Conservation (phyloP, 2,888 invertebrate genomes). For the Sinohyriopsis cumingii region DNA sequence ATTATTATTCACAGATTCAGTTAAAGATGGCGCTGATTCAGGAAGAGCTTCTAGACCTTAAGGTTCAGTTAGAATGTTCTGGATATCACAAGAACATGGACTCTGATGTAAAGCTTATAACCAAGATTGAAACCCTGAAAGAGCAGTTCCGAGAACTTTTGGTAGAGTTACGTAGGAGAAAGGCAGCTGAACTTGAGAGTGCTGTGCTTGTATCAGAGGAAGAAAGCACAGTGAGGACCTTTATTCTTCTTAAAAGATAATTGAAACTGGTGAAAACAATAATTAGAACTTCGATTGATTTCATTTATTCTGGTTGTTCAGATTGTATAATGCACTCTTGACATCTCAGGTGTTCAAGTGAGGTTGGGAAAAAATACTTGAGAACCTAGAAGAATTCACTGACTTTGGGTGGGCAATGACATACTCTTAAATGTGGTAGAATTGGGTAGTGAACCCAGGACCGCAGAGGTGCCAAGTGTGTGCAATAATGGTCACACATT, state of each 20-base stretch:
- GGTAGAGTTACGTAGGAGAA: conserved; percentile 60
- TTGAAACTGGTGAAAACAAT: background rate
- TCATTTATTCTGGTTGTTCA: too few relatives aligned
- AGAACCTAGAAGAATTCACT: too few relatives aligned
- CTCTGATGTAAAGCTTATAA: conserved; percentile 58
- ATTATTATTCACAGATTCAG: conserved; percentile 51
- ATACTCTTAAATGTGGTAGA: too few relatives aligned
- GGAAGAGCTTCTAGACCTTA: conserved; percentile 66
- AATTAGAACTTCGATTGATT: background rate
- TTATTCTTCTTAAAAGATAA: background rate
- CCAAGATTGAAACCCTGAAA: conserved; percentile 63
- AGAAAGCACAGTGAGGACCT: conserved; percentile 30
- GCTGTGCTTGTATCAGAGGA: conserved; percentile 64
- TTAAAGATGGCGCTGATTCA: conserved; percentile 65
- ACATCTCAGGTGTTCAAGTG: too few relatives aligned
- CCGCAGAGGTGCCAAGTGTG: too few relatives aligned
- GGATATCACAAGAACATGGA: conserved; percentile 46
- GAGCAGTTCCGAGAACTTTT: conserved; percentile 66
- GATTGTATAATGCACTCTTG: background rate
- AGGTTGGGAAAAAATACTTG: too few relatives aligned
- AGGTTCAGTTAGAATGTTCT: conserved; percentile 58
- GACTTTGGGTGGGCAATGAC: too few relatives aligned
- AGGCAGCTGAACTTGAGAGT: conserved; percentile 56
- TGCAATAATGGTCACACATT: too few relatives aligned
- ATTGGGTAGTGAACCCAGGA: too few relatives aligned